Evolutionary conservation across 2,888 invertebrate species (phyloP).

Genomic region (Archips crataeganus): DNA sequence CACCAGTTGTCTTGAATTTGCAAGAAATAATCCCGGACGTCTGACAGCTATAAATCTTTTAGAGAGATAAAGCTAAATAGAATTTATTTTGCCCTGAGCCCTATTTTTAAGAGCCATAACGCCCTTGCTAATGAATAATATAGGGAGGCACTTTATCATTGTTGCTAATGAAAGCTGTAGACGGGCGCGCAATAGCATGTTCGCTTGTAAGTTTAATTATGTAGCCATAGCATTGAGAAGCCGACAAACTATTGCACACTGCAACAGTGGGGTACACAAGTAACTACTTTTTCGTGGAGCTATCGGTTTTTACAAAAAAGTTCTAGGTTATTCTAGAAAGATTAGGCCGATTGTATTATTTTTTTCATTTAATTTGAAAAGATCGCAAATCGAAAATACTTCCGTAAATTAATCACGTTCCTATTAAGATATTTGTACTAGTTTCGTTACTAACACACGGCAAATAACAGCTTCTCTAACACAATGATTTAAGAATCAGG

Average conservation of each 20-base stretch:
- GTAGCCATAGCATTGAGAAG: background rate
- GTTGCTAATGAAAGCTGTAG: conserved; percentile 29
- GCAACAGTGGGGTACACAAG: too few relatives aligned
- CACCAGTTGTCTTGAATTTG: conserved; percentile 72
- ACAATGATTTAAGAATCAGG: conserved; percentile 4
- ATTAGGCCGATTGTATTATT: too few relatives aligned
- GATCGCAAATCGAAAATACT: too few relatives aligned
- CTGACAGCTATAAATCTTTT: conserved; percentile 66
- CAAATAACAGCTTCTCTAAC: conserved; percentile 23
- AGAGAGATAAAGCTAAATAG: conserved; percentile 46
- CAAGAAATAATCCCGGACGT: conserved; percentile 70
- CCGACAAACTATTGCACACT: background rate
- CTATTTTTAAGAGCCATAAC: conserved; percentile 35
- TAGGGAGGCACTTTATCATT: conserved; percentile 20
- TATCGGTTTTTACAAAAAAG: too few relatives aligned
- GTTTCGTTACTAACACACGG: conserved; percentile 9
- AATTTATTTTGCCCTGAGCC: conserved; percentile 38
- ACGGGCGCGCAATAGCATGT: background rate
- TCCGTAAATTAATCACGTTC: too few relatives aligned
- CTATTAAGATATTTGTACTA: background rate
- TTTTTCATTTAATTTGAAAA: too few relatives aligned
- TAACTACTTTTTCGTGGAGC: too few relatives aligned
- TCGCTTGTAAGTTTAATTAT: background rate
- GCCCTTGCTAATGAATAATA: conserved; percentile 22
- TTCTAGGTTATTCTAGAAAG: too few relatives aligned